Percentiles rank a stretch among this genome's conserved stretches.
Evolutionary conservation across 1,140 invertebrate species (phyloP).

Genomic region (Nephila pilipes): DNA sequence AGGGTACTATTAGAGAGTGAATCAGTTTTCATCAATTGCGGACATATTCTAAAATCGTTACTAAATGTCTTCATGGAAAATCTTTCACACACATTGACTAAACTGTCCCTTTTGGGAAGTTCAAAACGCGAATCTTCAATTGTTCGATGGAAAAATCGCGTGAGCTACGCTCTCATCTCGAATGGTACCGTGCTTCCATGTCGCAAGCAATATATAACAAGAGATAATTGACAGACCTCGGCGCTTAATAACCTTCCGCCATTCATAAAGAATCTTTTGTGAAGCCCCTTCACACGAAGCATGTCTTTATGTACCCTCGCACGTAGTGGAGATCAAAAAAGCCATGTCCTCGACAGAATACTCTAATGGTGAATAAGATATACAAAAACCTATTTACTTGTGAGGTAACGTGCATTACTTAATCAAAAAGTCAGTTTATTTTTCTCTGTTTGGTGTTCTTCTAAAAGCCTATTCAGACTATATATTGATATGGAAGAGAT

Average conservation of each 20-base stretch:
- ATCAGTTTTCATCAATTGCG: too few relatives aligned
- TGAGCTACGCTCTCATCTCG: slow-evolving; percentile 2
- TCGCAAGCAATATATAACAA: background rate
- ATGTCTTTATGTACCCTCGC: background rate
- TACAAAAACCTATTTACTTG: slow-evolving; percentile 51
- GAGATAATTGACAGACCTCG: background rate
- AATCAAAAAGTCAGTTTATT: slow-evolving; percentile 50
- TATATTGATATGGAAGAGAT: background rate
- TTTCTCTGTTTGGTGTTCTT: background rate
- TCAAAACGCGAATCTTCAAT: background rate
- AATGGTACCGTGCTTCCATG: background rate
- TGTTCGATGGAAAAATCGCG: slow-evolving; percentile 10
- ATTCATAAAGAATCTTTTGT: slow-evolving; percentile 11
- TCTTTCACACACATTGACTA: background rate
- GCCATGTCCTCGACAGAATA: background rate
- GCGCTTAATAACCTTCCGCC: slow-evolving; percentile 25
- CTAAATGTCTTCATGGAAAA: background rate
- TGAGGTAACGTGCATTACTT: slow-evolving; percentile 39
- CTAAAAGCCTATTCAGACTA: background rate
- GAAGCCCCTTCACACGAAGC: background rate
- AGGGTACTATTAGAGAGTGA: too few relatives aligned
- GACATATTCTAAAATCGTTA: too few relatives aligned
- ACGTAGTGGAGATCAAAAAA: background rate
- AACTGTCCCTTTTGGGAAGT: background rate
- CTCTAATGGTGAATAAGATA: slow-evolving; percentile 26